Evolutionary conservation across 2,797 vertebrate genomes (phyloP), one percentile per base, ranked within the genome.

Genomic region (Gambelia wislizenii): DNA sequence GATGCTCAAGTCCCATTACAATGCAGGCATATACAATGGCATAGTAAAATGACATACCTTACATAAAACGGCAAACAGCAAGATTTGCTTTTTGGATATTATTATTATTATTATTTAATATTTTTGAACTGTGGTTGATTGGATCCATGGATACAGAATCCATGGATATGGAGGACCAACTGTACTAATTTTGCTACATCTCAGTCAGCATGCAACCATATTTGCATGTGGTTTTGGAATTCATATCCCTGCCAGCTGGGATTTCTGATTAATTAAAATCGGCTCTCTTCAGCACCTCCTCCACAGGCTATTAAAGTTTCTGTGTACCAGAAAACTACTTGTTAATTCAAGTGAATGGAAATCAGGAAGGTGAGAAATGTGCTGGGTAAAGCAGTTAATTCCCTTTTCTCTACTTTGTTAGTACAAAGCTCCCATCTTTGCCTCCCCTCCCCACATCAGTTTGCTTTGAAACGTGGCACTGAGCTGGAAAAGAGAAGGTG

Each of bases 401-500:
- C 88, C 72, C 91, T 83, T 92, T 91, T 69, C 87, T 88, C 74
- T 44, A 75, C 87, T 94, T 95, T 39, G 59, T 93, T 93, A 30
- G 81, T 91, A 91, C 91, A 90, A 91, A 86, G 90, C 94, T 89
- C 70, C 91, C 90, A 90, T 84, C 56, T 89, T 89, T 49, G 30
- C 33, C 92, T 94, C 89, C 94, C 90, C 90, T 94, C 93, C 93
- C 87, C 16, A n/a, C 88, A 94, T 93, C 94, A 87, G 92, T 95
- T 95, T 82, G 96, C 95, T 96, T 96, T 98, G 98, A 98, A 97
- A 98, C 98, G 98, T 98, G 98, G 98, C 98, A 98, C 95, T 92
- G 89, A 72, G 96, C 84, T 93, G 95, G 93, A 93, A 93, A 95
- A 93, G 78, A 95, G 94, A 93, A 91, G 92, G 88, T 54, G 54